Base-by-base conservation (phyloP, 2,113 vertebrate genomes). In the Nesoenas mayeri region DNA sequence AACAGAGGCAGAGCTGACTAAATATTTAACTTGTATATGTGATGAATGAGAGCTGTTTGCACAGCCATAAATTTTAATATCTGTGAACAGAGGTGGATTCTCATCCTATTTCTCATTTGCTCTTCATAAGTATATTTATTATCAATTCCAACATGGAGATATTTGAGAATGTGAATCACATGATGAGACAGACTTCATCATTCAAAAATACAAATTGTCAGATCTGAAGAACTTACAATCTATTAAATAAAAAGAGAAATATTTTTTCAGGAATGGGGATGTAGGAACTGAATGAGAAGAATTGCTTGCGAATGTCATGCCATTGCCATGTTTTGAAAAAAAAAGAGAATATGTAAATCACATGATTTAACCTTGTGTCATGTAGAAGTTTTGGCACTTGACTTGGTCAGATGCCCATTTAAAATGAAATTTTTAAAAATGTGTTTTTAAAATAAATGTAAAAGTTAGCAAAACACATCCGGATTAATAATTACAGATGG, bases 401-500 rank as follows among this genome's bases (percentile, higher is more conserved):
- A 75, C 38, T 95, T 89, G 66, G 77, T 88, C 42, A 85, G 57
- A 92, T 87, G 70, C 17, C 84, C 87, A 88, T 75, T 93, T 70
- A 80, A 97, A 94, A 88, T 32, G 1, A 91, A 77, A 62, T 91
- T 78, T 71, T 3, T 15, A 34, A 69, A 92, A 81, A 70, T 12
- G 3, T 91, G 29, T 3, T 83, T 95, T 88, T 80, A 72, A 93
- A 97, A 95, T 94, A 88, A 95, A 94, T 83, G 28, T 88, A 83
- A 60, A 91, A 3, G 4, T 85, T 97, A 94, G 87, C 58, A 88
- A 91, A 95, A 92, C 70, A 91, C 74, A 77, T 90, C 69, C 74
- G 4, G 38, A 88, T 88, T 88, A 94, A 95, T 97, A 96, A 93
- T 89, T 93, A 72, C 74, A 86, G 44, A 87, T 75, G 73, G 61